phyloP scores from a whole-genome alignment of 2,113 vertebrate species.

The Vicugna pacos region DNA sequence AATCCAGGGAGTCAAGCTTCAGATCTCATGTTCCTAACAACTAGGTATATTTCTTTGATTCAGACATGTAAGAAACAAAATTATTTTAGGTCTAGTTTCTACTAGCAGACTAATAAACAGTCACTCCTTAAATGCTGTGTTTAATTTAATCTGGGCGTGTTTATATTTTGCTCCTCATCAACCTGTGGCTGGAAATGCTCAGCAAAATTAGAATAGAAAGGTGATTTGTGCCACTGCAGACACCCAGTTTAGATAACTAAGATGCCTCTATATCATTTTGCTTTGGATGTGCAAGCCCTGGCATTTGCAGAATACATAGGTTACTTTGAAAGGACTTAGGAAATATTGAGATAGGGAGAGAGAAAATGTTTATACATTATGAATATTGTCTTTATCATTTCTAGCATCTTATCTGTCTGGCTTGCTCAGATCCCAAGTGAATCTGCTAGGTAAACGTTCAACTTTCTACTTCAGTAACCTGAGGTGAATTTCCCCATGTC shows the following conservation, averaged over 20 bases:
- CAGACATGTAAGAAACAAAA: not conserved
- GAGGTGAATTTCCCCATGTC: not conserved
- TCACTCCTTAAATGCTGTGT: not conserved
- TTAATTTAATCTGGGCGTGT: conserved; percentile 41
- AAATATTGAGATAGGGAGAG: not conserved
- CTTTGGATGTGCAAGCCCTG: not conserved
- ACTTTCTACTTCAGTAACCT: not conserved
- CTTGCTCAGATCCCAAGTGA: not conserved
- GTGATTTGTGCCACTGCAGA: not conserved
- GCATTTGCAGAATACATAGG: not conserved
- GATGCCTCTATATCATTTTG: not conserved
- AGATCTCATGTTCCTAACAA: not conserved
- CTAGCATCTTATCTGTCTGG: not conserved
- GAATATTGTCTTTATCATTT: conserved; percentile 45
- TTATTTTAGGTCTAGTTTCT: not conserved
- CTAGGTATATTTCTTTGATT: not conserved
- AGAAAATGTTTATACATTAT: not conserved
- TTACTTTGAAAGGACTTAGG: not conserved
- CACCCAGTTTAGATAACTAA: not conserved
- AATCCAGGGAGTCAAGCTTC: not conserved
- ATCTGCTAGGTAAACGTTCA: not conserved
- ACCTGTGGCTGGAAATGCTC: not conserved
- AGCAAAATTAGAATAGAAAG: conserved; percentile 11
- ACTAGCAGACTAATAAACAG: not conserved
- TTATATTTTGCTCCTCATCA: not conserved